Conservation (phyloP, 2,113 vertebrate genomes). For the Lycocorax pyrrhopterus region DNA sequence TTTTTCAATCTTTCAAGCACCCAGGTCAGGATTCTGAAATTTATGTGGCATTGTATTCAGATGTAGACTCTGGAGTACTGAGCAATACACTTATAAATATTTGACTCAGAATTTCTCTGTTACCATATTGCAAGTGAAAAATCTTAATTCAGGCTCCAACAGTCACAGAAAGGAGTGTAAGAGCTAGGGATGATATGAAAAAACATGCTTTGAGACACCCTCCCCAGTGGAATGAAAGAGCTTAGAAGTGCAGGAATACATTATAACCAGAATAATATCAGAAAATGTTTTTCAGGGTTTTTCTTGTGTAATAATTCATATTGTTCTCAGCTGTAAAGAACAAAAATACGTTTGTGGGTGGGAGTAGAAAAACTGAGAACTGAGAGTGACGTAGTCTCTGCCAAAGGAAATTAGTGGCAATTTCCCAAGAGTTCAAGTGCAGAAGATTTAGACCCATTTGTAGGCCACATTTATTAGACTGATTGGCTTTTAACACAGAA, state of each 20-base stretch:
- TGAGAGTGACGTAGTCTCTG: neutral
- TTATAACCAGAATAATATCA: neutral
- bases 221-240: fast-evolving
- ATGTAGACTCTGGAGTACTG: neutral
- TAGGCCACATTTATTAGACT: neutral
- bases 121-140: neutral
- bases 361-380: neutral
- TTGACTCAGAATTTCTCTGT: neutral
- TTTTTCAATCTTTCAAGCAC: neutral
- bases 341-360: neutral
- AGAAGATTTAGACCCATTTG: neutral
- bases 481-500: neutral
- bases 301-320: neutral
- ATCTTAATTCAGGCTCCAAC: neutral
- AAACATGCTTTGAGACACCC: neutral
- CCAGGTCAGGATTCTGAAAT: neutral
- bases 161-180: neutral
- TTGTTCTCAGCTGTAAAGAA: neutral
- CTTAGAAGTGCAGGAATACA: neutral
- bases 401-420: neutral
- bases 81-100: neutral
- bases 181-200: neutral
- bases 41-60: neutral
- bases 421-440: neutral
- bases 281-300: neutral